Evolutionary conservation across 2,797 vertebrate genomes (phyloP), one percentile per base, ranked within the genome.

Genomic region (Channallabes apus): DNA sequence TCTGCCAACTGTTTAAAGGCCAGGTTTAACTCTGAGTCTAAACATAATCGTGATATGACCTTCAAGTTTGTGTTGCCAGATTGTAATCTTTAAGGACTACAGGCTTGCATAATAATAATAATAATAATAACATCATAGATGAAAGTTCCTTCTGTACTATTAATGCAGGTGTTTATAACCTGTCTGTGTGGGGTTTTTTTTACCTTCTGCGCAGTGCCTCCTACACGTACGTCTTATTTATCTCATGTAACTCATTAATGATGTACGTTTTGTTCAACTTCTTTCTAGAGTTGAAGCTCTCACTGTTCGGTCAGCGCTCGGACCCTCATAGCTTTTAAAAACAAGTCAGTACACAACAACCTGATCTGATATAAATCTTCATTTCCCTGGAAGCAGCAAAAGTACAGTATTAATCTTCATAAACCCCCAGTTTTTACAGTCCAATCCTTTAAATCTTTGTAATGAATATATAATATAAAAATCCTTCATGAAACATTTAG

Each of bases 401-500:
- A 8, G 8, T 46, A 46, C 41, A 22, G 54, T 56, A 15, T 2
- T 65, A 27, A 61, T 61, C 71, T 75, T 83, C 59, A 46, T 41
- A 83, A 62, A 20, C 18, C 65, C 35, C 35, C 27, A 3, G 5
- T 27, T 6, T 27, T 51, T 41, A 64, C 67, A 62, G 29, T 72
- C 38, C 58, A 82, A 41, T 29, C 9, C 59, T 64, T 62, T 20
- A 46, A 61, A 79, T 51, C 82, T 61, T 83, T 62, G 56, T 32
- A 68, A 69, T 82, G 58, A 56, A 73, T 27, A 51, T 51, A 73
- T n/a, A 71, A 51, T 62, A 67, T 59, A 87, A 85, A 46, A 88
- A 69, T 88, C 86, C 87, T 89, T 89, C 87, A 88, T 88, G 61
- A 82, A 83, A 69, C 17, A 84, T 32, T 77, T 64, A n/a, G 0